These are phyloP conservation scores for Diaprepes abbreviatus DNA, from an alignment of 2,888 invertebrate genomes.

Conservation along the genomic window DNA sequence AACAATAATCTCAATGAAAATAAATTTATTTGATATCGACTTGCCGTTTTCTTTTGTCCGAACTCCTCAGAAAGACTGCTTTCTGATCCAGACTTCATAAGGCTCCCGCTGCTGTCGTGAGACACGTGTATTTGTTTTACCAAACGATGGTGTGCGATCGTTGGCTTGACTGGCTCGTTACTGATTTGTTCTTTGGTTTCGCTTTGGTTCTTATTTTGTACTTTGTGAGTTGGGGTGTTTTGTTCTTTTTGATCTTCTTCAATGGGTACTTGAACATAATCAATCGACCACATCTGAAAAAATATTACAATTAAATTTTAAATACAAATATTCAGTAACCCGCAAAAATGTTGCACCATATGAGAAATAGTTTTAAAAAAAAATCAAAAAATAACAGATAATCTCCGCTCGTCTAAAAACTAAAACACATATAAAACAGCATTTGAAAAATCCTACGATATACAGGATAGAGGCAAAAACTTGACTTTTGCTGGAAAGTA, in stretches of 20 bases:
- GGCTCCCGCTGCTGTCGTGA: conserved; percentile 60
- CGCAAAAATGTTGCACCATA: too few species aligned
- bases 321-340: too few species aligned
- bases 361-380: too few species aligned
- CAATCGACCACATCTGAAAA: conserved; percentile 95
- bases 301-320: too few species aligned
- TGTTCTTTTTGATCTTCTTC: conserved; percentile 65
- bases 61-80: conserved; percentile 86
- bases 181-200: conserved; percentile 52
- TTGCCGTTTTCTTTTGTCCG: conserved; percentile 13
- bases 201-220: conserved; percentile 52
- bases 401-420: too few species aligned
- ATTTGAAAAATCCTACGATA: too few species aligned
- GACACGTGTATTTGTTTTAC: conserved; percentile 88
- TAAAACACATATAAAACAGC: too few species aligned
- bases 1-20: too few species aligned
- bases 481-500: too few species aligned
- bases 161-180: conserved; percentile 56
- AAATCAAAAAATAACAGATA: too few species aligned
- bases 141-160: conserved; percentile 66
- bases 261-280: conserved; percentile 89
- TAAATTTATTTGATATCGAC: not conserved
- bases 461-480: too few species aligned
- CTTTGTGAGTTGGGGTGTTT: conserved; percentile 56
- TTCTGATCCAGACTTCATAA: conserved; percentile 89